Base-by-base conservation (phyloP, 2,113 vertebrate genomes). In the Megaptera novaeangliae region DNA sequence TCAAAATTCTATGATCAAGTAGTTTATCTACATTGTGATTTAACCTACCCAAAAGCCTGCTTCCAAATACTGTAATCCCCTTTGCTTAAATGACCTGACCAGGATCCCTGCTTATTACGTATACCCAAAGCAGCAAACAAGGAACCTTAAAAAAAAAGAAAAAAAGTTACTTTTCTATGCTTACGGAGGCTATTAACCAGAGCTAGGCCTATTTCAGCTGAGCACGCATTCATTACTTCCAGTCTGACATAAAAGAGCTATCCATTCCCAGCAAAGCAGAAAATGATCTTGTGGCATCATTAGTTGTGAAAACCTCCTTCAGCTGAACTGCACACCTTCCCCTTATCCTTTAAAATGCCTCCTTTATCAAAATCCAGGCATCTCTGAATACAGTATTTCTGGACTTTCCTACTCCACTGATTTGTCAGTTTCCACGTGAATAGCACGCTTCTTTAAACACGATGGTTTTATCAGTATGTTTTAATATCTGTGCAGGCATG, bases 61-160 rank as follows among this genome's bases (percentile, higher is more conserved):
- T 95, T 96, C 94, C 94, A 94, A 96, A 96, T 4, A 95, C 25
- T 96, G 66, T 85, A 64, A 88, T 77, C 64, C 94, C 86, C 86
- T 96, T 77, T 86, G 97, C 93, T 92, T 92, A 95, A 91, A 71
- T 94, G 97, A 94, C 95, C 97, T 96, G 94, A 89, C 97, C 74
- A 66, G 89, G 55, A 78, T 68, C 97, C 91, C 93, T 92, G 93
- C 87, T 95, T 95, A 94, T 72, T 94, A 97, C n/a, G 57, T 74
- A 87, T 68, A 97, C 91, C 91, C 88, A 89, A 97, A 97, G 93
- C 88, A 91, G 93, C 93, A 86, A 96, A 92, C 87, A 95, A 86
- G 68, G 91, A 96, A 95, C 80, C 55, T 95, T 95, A 89, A 93
- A 97, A 81, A 71, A 96, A 94, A 92, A 86, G 52, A 96, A 59